Conservation (phyloP, 1,140 invertebrate species). For the Lepidurus arcticus region DNA sequence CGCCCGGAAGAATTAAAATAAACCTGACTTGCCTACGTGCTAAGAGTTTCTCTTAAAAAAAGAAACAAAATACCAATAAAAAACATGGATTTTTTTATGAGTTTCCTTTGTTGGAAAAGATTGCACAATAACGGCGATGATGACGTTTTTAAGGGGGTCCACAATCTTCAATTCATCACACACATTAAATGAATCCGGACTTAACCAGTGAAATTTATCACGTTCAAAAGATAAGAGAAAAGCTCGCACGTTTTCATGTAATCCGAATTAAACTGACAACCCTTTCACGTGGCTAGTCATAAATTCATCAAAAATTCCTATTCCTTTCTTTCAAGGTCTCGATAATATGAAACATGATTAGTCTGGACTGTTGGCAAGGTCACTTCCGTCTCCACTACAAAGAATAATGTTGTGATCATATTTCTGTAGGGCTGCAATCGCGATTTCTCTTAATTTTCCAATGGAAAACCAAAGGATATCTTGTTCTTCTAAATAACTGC, state of each 20-base stretch:
- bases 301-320: background rate
- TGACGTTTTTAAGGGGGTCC: background rate
- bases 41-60: background rate
- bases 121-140: background rate
- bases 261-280: background rate
- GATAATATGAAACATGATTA: background rate
- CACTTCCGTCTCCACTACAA: background rate
- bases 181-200: background rate
- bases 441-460: background rate
- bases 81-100: background rate
- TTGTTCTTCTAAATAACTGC: background rate
- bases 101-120: background rate
- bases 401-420: too few species aligned
- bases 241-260: background rate
- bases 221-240: background rate
- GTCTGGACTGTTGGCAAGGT: background rate
- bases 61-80: background rate
- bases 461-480: background rate
- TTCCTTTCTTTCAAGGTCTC: background rate
- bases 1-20: background rate
- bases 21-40: background rate
- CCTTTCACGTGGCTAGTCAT: background rate
- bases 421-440: too few species aligned
- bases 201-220: background rate
- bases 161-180: background rate